Base-by-base conservation (phyloP, 30 jellyfish, hydroid and myxozoan species). In the Clytia hemisphaerica region DNA sequence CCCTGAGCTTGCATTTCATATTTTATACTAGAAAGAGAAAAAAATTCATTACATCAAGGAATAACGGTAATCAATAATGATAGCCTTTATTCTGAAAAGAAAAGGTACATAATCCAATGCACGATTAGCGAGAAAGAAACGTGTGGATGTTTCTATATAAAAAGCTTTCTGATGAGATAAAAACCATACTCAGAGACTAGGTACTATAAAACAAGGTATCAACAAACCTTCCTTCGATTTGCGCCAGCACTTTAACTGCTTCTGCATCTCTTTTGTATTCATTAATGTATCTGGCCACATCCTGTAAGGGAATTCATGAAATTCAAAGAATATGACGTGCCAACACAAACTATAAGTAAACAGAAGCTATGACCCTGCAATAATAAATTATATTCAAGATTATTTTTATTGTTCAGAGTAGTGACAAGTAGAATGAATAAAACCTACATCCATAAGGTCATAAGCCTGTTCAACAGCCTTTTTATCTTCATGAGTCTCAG, bases 191-290 rank as follows among this genome's bases (percentile, higher is more conserved):
- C 18, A 50, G 24, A 32, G n/a, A n/a, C n/a, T n/a, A n/a, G n/a
- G n/a, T n/a, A n/a, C n/a, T n/a, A n/a, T n/a, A n/a, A n/a, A n/a
- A 28, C 9, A 19, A 3, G 3, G 34, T 16, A 7, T 3, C 14
- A 28, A 50, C 16, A 16, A 34, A 85, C 98, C 98, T 89, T 72
- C 85, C 77, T 76, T 81, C 94, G 27, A 89, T 80, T 37, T 78
- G 73, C 6, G 81, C 75, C 6, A 89, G 72, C 34, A 72, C 65
- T 46, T 72, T 71, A 78, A 61, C 65, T 78, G 59, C 73, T 37
- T 89, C 98, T 31, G 85, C 93, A 76, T 89, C 98, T 63, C 75
- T 73, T 63, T 80, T 82, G 46, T 80, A 83, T 40, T 68, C 66
- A 58, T 89, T 89, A 19, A 89, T 81, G 50, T 67, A 89, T 4